Percentiles rank a stretch among this genome's conserved stretches.
Evolutionary conservation across 1,140 invertebrate genomes (phyloP).

Genomic region (Cyclina sinensis): DNA sequence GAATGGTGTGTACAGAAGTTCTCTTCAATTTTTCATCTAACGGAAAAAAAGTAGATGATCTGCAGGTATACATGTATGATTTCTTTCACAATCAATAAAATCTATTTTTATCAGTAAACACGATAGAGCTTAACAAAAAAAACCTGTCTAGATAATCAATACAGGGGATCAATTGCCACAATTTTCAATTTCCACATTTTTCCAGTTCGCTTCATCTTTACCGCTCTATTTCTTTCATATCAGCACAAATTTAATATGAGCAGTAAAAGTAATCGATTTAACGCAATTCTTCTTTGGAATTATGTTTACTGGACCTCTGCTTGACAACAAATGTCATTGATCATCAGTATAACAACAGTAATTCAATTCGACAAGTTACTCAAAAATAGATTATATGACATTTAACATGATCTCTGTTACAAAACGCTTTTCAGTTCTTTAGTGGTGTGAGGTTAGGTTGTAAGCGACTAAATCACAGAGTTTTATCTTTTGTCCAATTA

Average conservation of each 20-base stretch:
- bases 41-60: no score
- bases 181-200: constrained; percentile 44
- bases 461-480: no score
- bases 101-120: no score
- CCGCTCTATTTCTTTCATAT: constrained; percentile 34
- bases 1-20: no score
- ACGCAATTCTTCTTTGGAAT: not conserved
- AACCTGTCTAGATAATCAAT: constrained; percentile 21
- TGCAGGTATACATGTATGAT: no score
- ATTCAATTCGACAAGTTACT: no score
- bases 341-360: not conserved
- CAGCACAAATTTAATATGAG: not conserved
- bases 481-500: not conserved
- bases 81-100: no score
- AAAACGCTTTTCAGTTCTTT: no score
- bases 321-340: not conserved
- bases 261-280: constrained; percentile 18
- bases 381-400: no score
- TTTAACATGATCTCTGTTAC: no score
- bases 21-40: no score
- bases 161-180: constrained; percentile 18
- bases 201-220: not conserved
- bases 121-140: not conserved
- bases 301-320: not conserved
- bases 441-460: not conserved